Percentiles rank a stretch among this genome's conserved stretches.
phyloP scores from a whole-genome alignment of 2,888 invertebrate species.

The Aquatica leii region DNA sequence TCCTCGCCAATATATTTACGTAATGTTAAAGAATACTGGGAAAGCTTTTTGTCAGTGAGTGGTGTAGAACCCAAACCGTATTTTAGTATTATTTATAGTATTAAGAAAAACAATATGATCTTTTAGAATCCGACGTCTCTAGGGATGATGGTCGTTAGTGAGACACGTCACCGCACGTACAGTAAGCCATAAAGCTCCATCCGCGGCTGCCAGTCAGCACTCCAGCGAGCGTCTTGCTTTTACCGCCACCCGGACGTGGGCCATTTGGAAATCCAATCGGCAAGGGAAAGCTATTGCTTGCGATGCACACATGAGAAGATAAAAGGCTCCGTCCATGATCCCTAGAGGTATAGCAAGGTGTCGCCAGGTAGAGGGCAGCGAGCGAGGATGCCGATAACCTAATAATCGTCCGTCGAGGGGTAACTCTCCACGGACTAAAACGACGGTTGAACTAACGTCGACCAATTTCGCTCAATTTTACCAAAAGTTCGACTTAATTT shows the following conservation, averaged over 20 bases:
- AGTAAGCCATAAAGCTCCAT: conserved; percentile 55
- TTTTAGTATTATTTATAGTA: no score
- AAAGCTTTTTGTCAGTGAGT: no score
- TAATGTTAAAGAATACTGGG: no score
- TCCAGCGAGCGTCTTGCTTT: conserved; percentile 51
- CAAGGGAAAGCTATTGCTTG: conserved; percentile 46
- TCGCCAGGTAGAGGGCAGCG: conserved; percentile 46
- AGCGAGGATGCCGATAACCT: conserved; percentile 55
- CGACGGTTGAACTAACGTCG: conserved; percentile 57
- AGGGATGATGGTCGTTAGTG: conserved; percentile 57
- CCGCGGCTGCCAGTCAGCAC: conserved; percentile 60
- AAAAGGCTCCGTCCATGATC: conserved; percentile 49
- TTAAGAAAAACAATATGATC: conserved; percentile 18
- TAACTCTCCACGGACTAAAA: conserved; percentile 56
- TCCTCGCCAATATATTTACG: no score
- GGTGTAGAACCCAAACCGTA: no score
- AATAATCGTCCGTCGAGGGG: conserved; percentile 60
- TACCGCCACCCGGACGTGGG: conserved; percentile 49
- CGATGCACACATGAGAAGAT: conserved; percentile 51
- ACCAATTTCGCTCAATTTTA: conserved; percentile 71
- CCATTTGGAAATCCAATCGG: conserved; percentile 49
- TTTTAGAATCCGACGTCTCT: conserved; percentile 42
- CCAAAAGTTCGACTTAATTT: conserved; percentile 66
- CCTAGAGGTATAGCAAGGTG: conserved; percentile 46
- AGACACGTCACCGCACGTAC: conserved; percentile 58